Conservation (phyloP, 1,140 invertebrate genomes). For the Calosoma granatense region DNA sequence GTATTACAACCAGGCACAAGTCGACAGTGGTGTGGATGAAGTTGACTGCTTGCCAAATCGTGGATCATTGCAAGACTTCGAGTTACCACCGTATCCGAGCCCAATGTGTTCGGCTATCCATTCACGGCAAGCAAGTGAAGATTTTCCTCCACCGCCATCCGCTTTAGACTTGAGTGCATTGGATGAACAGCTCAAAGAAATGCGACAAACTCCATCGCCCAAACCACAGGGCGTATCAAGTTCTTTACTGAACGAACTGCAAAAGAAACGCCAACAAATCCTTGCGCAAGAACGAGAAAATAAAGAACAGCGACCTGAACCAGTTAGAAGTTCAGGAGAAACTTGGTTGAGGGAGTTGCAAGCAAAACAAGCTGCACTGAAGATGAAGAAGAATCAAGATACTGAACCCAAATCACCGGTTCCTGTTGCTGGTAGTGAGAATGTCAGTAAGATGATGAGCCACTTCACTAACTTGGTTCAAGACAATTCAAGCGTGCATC, state of each 20-base stretch:
- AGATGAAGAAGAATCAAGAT: slow-evolving; percentile 39
- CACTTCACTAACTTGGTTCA: neutral
- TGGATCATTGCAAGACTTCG: slow-evolving; percentile 35
- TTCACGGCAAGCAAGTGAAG: slow-evolving; percentile 75
- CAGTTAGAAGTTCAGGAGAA: slow-evolving; percentile 39
- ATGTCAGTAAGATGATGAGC: neutral
- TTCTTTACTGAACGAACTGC: slow-evolving; percentile 58
- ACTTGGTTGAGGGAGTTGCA: slow-evolving; percentile 69
- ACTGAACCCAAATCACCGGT: neutral
- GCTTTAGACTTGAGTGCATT: slow-evolving; percentile 54
- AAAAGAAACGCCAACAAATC: slow-evolving; percentile 64
- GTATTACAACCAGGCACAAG: slow-evolving; percentile 17
- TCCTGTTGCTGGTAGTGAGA: neutral
- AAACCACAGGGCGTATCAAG: slow-evolving; percentile 35
- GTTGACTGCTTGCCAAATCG: slow-evolving; percentile 40
- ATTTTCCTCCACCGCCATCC: slow-evolving; percentile 78
- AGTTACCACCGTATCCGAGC: slow-evolving; percentile 71
- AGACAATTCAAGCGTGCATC: neutral
- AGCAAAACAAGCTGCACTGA: slow-evolving; percentile 60
- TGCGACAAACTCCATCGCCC: slow-evolving; percentile 30
- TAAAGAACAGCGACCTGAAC: slow-evolving; percentile 30
- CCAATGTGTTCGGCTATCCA: slow-evolving; percentile 62
- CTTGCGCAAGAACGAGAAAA: slow-evolving; percentile 38
- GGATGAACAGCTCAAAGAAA: slow-evolving; percentile 38
- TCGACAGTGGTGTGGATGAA: slow-evolving; percentile 46